phyloP scores from a whole-genome alignment of 2,888 invertebrate species.

The Harmothoe impar region DNA sequence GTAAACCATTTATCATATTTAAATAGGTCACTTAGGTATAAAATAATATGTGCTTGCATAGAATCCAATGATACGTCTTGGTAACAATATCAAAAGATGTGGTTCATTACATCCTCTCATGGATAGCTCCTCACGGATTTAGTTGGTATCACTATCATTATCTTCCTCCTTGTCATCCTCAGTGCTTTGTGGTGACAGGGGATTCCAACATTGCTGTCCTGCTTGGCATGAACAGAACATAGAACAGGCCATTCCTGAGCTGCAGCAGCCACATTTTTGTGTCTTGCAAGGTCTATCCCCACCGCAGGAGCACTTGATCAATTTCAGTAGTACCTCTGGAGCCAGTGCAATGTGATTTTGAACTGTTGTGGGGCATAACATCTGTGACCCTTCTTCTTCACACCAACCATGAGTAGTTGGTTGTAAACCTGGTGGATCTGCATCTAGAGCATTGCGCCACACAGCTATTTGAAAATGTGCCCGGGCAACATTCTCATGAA shows the following conservation, averaged over 20 bases:
- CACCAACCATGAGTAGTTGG: slow-evolving; percentile 14
- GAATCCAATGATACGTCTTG: too few relatives aligned
- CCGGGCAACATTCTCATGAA: slow-evolving; percentile 8
- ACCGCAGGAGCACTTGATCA: slow-evolving; percentile 20
- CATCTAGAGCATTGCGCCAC: neutral
- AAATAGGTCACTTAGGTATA: too few relatives aligned
- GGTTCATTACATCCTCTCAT: too few relatives aligned
- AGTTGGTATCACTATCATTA: neutral
- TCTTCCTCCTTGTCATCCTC: neutral
- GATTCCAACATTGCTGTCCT: neutral
- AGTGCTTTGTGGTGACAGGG: neutral
- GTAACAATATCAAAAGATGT: too few relatives aligned
- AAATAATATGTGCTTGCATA: too few relatives aligned
- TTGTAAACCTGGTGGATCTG: neutral
- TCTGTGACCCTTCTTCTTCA: too few relatives aligned
- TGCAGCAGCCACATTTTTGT: neutral
- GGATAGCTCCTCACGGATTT: too few relatives aligned
- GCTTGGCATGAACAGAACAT: neutral
- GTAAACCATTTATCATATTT: too few relatives aligned
- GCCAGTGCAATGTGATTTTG: neutral
- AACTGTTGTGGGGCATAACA: too few relatives aligned
- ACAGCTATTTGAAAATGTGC: slow-evolving; percentile 18
- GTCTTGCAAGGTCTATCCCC: neutral
- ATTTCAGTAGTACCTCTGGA: slow-evolving; percentile 39
- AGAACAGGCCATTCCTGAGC: neutral